Conservation (phyloP, 2,797 vertebrate genomes). For the Leucoraja ocellata region DNA sequence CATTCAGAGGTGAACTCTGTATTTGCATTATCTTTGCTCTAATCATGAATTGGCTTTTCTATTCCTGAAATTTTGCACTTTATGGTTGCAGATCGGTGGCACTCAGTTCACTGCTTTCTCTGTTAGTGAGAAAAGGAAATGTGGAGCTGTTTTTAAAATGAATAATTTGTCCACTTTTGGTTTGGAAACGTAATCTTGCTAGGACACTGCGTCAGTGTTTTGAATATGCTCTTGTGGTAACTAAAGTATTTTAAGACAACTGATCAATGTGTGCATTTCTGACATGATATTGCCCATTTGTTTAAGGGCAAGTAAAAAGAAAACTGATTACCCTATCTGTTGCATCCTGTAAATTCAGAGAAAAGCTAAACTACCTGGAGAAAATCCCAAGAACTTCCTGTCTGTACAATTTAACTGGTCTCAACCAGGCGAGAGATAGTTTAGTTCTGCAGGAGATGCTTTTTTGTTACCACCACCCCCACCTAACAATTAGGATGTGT, state of each 20-base stretch:
- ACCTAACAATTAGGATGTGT: too few species aligned
- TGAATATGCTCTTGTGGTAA: not conserved
- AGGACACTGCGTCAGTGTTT: not conserved
- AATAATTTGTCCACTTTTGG: not conserved
- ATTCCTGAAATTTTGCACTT: slow-evolving; percentile 2
- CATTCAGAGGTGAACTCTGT: not conserved
- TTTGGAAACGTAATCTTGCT: not conserved
- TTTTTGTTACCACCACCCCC: too few species aligned
- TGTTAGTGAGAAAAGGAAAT: not conserved
- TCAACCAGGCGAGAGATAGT: too few species aligned
- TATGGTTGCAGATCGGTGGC: not conserved
- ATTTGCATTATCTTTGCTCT: not conserved
- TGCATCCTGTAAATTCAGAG: not conserved
- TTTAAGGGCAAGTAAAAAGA: not conserved
- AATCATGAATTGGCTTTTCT: not conserved
- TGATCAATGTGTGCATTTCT: not conserved
- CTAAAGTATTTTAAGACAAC: not conserved
- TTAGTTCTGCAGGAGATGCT: too few species aligned
- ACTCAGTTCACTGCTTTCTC: not conserved
- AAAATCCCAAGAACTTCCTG: not conserved
- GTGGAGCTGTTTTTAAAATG: not conserved
- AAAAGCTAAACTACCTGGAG: not conserved
- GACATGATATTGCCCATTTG: not conserved
- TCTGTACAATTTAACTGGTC: not conserved
- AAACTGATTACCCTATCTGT: not conserved